Base-by-base conservation (phyloP, 2,113 vertebrate species). In the Embiotoca jacksoni region DNA sequence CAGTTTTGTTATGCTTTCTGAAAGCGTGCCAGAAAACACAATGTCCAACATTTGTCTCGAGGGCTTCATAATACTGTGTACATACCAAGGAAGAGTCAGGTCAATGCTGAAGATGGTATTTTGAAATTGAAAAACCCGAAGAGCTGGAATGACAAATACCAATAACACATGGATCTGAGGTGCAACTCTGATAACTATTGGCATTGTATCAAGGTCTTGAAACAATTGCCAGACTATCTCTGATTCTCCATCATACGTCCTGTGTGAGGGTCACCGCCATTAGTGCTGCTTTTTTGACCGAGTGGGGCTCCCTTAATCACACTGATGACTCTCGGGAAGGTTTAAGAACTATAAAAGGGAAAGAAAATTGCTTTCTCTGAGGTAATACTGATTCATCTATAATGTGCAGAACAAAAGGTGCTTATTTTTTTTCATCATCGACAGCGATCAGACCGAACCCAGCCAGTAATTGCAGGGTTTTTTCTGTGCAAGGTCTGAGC, bases 401-500 rank as follows among this genome's bases (percentile, higher is more conserved):
- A 78, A 88, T 58, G 53, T 50, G 75, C 7, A 76, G 58, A 61
- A 88, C 76, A 88, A 80, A 84, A 84, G 73, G 32, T 71, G 39
- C 50, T 8, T 6, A 52, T 65, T 57, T 72, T 81, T 57, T n/a
- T 39, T 50, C 46, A 50, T 54, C 37, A 14, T 61, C 5, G 5
- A 53, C 63, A 68, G 65, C 47, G 39, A 85, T 89, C 71, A 80
- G 83, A 84, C 62, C n/a, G 49, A 83, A 82, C 37, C 71, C 65
- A 70, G 75, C 39, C 63, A 8, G 72, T 92, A 91, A 92, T 91
- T 92, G 64, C 71, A 10, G 60, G 58, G 62, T 86, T 76, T 89
- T 66, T 32, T 73, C n/a, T 31, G 30, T 55, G 59, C 53, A 23
- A 64, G 60, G 54, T 69, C 75, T 69, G 75, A 74, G 67, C 82